Base-by-base conservation (phyloP, 2,113 vertebrate genomes). In the Prionailurus bengalensis region DNA sequence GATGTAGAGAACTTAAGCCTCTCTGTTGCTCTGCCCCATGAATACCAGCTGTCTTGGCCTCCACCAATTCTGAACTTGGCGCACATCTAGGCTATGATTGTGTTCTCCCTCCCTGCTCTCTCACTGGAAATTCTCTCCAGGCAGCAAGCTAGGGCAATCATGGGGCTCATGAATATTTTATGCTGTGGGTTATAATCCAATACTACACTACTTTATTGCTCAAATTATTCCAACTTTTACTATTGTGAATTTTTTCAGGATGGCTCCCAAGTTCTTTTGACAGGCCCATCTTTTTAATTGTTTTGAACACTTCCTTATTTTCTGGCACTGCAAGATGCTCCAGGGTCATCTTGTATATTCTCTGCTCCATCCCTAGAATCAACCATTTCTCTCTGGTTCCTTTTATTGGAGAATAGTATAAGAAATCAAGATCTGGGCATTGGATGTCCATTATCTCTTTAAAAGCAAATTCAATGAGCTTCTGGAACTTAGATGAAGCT, bases 391-490 rank as follows among this genome's bases (percentile, higher is more conserved):
- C 36, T 80, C 27, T 82, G 36, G 29, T 81, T 82, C n/a, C 8
- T 70, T 33, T 70, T 92, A n/a, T n/a, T 92, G 5, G 31, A 61
- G 25, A 73, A 61, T 70, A 39, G 53, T 68, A 29, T 80, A 92
- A 74, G 39, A 48, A 51, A 51, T 58, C 36, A 88, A 68, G 7
- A 76, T 91, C 45, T 92, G 39, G 51, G 15, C 51, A 48, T 17
- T 86, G 17, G 51, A 29, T 36, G 7, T 25, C 73, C 63, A 74
- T 68, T 33, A 31, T 29, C 23, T 80, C 48, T 90, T 86, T 86
- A 68, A 92, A 92, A 78, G 15, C 21, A 82, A 83, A 61, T 83
- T 58, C 51, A 70, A 58, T 65, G 63, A 94, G 39, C 76, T 95
- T 66, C 11, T 36, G 4, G 27, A 83, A 39, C 61, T 29, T 78